These are phyloP conservation scores for Andricus quercusramuli DNA, from an alignment of 2,888 invertebrate species.

Conservation along the genomic window DNA sequence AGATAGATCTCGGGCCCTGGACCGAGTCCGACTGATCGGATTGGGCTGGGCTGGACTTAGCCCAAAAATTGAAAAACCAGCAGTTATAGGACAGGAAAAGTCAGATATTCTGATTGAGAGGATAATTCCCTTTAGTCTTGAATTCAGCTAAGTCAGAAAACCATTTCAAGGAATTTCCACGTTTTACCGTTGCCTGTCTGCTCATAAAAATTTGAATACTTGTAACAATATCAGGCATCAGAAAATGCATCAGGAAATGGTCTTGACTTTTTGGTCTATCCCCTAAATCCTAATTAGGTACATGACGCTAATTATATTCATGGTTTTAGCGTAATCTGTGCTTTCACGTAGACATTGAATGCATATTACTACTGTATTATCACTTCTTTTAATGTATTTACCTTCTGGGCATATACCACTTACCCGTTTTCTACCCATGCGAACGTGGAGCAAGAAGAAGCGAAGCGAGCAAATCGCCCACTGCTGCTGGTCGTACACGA, in stretches of 20 bases:
- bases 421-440: neutral
- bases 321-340: neutral
- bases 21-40: no score
- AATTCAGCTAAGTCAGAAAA: no score
- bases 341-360: neutral
- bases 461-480: constrained; percentile 20
- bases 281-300: neutral
- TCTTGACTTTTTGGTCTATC: neutral
- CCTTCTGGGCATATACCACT: neutral
- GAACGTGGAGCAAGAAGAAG: neutral
- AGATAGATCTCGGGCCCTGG: no score
- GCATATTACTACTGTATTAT: neutral
- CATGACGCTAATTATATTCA: neutral
- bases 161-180: no score
- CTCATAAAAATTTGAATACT: no score
- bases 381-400: neutral
- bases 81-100: no score
- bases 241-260: neutral
- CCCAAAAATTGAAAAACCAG: no score
- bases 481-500: constrained; percentile 6
- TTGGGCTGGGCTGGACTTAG: no score
- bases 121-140: no score
- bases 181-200: no score
- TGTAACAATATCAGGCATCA: neutral
- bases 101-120: no score